A percentile compares a stretch with the other conserved stretches of the same genome.
These are phyloP conservation scores for Drosophila vallismaia DNA, from an alignment of 2,888 invertebrate species.

Conservation along the genomic window DNA sequence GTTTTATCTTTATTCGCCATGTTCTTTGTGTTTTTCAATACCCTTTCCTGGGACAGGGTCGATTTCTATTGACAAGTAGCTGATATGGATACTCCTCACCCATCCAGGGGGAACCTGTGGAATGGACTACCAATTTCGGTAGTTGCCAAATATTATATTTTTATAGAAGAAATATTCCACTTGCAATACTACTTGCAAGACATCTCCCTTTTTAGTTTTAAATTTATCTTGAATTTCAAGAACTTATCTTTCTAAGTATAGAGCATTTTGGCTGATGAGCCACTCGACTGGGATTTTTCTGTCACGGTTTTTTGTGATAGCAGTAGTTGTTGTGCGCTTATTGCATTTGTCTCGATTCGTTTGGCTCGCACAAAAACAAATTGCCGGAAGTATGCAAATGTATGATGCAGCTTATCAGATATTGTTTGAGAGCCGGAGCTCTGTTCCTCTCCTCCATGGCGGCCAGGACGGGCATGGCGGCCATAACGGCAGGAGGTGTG, in stretches of 20 bases:
- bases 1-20: conserved; percentile 66
- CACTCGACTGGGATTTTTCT: conserved; percentile 2
- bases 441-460: background rate
- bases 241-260: background rate
- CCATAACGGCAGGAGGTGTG: background rate
- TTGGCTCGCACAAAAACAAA: conserved; percentile 75
- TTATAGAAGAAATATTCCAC: no score
- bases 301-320: conserved; percentile 15
- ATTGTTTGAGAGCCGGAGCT: conserved; percentile 68
- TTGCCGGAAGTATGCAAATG: conserved; percentile 80
- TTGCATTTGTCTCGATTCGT: conserved; percentile 80
- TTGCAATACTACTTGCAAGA: no score
- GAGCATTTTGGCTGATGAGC: conserved; percentile 7
- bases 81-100: background rate
- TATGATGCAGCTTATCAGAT: conserved; percentile 78
- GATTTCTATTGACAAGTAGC: background rate
- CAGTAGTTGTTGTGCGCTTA: conserved; percentile 59
- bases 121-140: no score
- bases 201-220: background rate
- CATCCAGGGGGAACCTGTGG: background rate
- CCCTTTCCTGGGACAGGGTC: conserved; percentile 3
- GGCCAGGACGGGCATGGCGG: no score
- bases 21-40: conserved; percentile 43
- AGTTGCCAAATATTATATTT: no score
- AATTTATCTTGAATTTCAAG: background rate